phyloP scores from a whole-genome alignment of 2,888 invertebrate species.

The Encarsia formosa region DNA sequence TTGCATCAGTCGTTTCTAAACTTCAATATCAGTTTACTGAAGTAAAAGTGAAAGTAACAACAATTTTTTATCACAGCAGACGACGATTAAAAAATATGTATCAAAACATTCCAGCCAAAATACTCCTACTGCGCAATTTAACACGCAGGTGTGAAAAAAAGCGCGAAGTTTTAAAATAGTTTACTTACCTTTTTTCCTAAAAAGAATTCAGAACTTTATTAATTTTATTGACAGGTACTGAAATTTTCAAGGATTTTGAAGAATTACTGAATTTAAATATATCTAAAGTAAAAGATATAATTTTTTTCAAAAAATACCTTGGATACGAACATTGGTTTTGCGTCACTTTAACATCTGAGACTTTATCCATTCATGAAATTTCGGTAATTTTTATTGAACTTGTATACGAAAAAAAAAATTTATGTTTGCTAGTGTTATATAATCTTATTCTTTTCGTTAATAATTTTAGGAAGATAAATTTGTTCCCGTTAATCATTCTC shows the following conservation, averaged over 20 bases:
- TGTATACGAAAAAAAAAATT: too few species aligned
- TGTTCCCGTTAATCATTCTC: background rate
- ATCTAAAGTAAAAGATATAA: slow-evolving; percentile 2
- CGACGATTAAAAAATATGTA: background rate
- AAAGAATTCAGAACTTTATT: too few species aligned
- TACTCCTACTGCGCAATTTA: too few species aligned
- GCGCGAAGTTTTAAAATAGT: too few species aligned
- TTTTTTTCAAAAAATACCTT: slow-evolving; percentile 6
- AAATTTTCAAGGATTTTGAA: slow-evolving; percentile 11
- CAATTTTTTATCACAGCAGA: slow-evolving; percentile 5
- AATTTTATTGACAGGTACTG: slow-evolving; percentile 1
- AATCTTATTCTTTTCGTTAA: background rate
- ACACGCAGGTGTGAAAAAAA: too few species aligned
- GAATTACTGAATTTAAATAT: slow-evolving; percentile 2
- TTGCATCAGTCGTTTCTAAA: too few species aligned
- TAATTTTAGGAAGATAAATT: slow-evolving; percentile 1
- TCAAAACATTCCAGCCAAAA: too few species aligned
- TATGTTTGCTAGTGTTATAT: background rate
- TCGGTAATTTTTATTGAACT: slow-evolving; percentile 10
- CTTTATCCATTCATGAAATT: background rate
- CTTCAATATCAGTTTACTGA: background rate
- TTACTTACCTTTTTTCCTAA: too few species aligned
- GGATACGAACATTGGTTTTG: slow-evolving; percentile 6
- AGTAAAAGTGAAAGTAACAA: slow-evolving; percentile 10
- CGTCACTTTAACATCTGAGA: background rate